These are phyloP conservation scores for Daktulosphaira vitifoliae DNA, from an alignment of 1,140 invertebrate species.

Conservation along the genomic window DNA sequence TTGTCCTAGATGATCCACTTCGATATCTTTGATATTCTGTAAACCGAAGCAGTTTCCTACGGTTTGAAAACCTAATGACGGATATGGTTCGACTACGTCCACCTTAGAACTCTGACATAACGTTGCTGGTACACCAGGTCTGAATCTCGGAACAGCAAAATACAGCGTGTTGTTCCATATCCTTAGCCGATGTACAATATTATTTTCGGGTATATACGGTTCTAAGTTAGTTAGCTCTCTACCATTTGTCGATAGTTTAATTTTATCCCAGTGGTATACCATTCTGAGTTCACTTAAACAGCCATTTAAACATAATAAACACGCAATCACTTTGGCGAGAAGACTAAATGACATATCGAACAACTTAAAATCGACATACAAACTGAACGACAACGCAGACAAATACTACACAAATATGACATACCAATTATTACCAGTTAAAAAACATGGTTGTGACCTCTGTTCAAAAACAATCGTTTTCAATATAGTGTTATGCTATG, in stretches of 20 bases:
- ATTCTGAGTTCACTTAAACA: not conserved
- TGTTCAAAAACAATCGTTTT: too few species aligned
- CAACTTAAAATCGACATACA: too few species aligned
- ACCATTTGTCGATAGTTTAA: not conserved
- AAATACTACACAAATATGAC: too few species aligned
- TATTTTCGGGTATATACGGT: constrained; percentile 8
- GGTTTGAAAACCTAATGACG: not conserved
- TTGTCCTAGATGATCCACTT: constrained; percentile 12
- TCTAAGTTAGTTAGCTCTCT: not conserved
- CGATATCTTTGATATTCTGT: constrained; percentile 13
- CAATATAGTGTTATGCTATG: too few species aligned
- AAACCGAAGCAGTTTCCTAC: not conserved
- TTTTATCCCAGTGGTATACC: constrained; percentile 12
- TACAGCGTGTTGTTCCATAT: constrained; percentile 22
- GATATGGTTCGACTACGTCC: not conserved
- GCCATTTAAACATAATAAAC: not conserved
- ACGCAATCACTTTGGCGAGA: not conserved
- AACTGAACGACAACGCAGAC: too few species aligned
- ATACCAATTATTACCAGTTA: too few species aligned
- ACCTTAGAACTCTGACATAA: not conserved
- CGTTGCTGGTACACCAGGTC: not conserved
- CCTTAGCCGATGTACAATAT: constrained; percentile 1
- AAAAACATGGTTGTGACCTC: too few species aligned
- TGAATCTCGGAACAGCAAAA: constrained; percentile 8
- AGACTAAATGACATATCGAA: not conserved